These are phyloP conservation scores for Siphamia tubifer DNA, from an alignment of 2,113 vertebrate species.

Conservation along the genomic window DNA sequence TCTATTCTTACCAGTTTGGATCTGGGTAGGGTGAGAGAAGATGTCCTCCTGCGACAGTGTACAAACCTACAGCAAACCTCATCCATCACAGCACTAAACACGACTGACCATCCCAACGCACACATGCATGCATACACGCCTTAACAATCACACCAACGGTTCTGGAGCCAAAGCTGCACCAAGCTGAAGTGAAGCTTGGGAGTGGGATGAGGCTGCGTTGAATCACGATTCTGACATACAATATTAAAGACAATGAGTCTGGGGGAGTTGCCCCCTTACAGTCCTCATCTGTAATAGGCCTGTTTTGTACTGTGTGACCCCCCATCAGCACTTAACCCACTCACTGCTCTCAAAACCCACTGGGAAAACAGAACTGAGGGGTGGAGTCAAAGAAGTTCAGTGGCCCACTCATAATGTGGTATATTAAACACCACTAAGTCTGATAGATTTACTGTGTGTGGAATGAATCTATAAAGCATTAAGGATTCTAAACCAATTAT, in stretches of 20 bases:
- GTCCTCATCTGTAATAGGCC: constrained; percentile 22
- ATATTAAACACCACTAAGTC: background rate
- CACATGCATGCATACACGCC: background rate
- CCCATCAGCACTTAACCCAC: constrained; percentile 28
- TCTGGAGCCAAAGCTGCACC: background rate
- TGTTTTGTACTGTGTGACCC: constrained; percentile 16
- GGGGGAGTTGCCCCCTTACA: constrained; percentile 41
- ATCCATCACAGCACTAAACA: constrained; percentile 39
- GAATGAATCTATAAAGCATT: background rate
- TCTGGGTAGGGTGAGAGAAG: constrained; percentile 31
- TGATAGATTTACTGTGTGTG: background rate
- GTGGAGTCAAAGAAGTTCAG: constrained; percentile 32
- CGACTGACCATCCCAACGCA: background rate
- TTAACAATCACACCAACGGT: background rate
- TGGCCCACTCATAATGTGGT: constrained; percentile 18
- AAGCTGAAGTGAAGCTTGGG: background rate
- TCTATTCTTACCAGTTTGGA: constrained; percentile 59
- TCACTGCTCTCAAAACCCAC: background rate
- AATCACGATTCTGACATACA: constrained; percentile 55
- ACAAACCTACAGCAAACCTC: constrained; percentile 43
- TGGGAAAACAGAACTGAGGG: background rate
- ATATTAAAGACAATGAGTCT: constrained; percentile 68
- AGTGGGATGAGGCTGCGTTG: background rate
- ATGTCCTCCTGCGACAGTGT: constrained; percentile 53
- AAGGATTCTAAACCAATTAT: too few relatives aligned